Base-by-base conservation (phyloP, 2,888 invertebrate species). In the Steinernema scapterisci region DNA sequence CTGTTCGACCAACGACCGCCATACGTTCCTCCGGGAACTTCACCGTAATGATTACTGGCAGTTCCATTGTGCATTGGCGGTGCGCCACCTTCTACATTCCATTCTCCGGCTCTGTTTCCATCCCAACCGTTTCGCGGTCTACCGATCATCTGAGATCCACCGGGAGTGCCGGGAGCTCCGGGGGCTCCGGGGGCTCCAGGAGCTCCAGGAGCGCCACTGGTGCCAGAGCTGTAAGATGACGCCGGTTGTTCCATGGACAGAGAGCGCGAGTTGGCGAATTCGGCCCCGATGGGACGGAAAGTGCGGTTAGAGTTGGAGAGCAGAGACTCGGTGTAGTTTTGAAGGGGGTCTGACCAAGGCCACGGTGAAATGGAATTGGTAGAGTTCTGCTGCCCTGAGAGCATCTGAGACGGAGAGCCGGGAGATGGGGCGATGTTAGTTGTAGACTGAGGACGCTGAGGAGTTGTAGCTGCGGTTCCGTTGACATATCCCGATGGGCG, bases 311-410 rank as follows among this genome's bases (percentile, higher is more conserved):
- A 38, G 31, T 44, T 63, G 48, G 54, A 70, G 19, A 71, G 43
- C 71, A 74, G 54, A 21, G 43, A 71, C 27, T 74, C 51, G 11
- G 71, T 71, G 27, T 71, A 54, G n/a, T 51, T 54, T n/a, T 54
- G 23, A 9, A 76, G 74, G 6, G 73, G 52, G 38, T 76, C 76
- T 2, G 76, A 71, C 76, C 76, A 56, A 16, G 56, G 56, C 27
- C 63, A 63, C 1, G 63, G 63, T 3, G 63, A 63, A 7, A 63
- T 63, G 11, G 63, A 63, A 9, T 38, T 38, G 63, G 27, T 63
- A n/a, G 27, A 27, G 11, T 27, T 19, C 31, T 27, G 31, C 16
- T 23, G 31, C 9, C 25, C 63, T 11, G 63, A 31, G 7, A 63
- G 16, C 63, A 63, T 63, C 63, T 27, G 63, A 9, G 44, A 38